Evolutionary conservation across 2,888 invertebrate species (phyloP), one percentile per base, ranked within the genome.

Genomic region (Sphaerophoria rueppellii): DNA sequence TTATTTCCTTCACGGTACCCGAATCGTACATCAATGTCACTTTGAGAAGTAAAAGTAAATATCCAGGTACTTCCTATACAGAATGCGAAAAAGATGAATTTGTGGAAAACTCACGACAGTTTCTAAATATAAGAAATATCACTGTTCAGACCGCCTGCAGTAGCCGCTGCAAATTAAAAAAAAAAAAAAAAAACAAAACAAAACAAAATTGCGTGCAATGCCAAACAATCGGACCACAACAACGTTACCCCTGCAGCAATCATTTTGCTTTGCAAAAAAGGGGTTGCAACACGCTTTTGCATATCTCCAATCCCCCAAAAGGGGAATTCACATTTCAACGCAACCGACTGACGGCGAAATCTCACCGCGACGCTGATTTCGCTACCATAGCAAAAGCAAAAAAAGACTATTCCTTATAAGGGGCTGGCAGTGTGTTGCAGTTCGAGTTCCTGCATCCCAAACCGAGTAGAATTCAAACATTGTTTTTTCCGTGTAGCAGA

Each of bases 301-400:
- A 82, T 86, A 86, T 82, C 86, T 70, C 60, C 43, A 82, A 74
- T 60, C 73, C 81, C 86, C 86, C 78, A 74, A 69, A 74, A 82
- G 86, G 77, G 58, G 54, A 82, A 82, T 86, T 86, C 86, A 86
- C 82, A 86, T 86, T 86, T 86, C 81, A 74, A 86, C 86, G 86
- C 80, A 63, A 78, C 65, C 34, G 16, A 77, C 67, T 52, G 60
- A 77, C 70, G 74, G 43, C 70, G 48, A 58, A 24, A 24, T 24
- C 24, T 24, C 2, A 24, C 24, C 24, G 24, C 55, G 24, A 35
- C 70, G 73, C 50, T 70, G 73, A 78, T 70, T 72, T 78, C 72
- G 52, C 83, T 76, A 85, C 80, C 67, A 75, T 75, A 43, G 52
- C 77, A 74, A 71, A 48, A 11, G n/a, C 12, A n/a, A 34, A 32